Percentiles rank a stretch among this genome's conserved stretches.
Evolutionary conservation across 2,797 vertebrate species (phyloP).

Genomic region (Esox lucius): DNA sequence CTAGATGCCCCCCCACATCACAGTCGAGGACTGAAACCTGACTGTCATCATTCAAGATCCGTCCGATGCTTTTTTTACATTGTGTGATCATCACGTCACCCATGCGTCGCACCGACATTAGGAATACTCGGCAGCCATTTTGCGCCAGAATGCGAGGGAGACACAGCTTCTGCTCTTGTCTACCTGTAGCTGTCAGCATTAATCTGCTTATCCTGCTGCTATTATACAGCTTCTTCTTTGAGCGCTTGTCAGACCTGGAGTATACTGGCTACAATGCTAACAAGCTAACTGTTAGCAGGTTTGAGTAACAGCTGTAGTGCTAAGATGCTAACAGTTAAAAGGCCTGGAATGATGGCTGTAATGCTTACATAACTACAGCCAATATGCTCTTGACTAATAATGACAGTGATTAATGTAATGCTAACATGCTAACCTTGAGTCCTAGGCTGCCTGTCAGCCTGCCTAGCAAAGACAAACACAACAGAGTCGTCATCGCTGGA

Average conservation of each 20-base stretch:
- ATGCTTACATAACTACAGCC: not conserved
- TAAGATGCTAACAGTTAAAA: not conserved
- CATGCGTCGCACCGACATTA: not conserved
- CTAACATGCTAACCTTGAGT: slow-evolving; percentile 10
- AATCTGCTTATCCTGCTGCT: not conserved
- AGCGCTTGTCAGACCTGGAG: not conserved
- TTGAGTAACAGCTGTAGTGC: not conserved
- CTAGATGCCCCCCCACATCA: not conserved
- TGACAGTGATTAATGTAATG: not conserved
- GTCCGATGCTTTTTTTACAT: not conserved
- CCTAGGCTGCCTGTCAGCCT: slow-evolving; percentile 43
- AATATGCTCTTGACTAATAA: not conserved
- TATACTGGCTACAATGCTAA: not conserved
- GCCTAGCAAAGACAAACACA: slow-evolving; percentile 20
- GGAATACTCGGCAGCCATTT: not conserved
- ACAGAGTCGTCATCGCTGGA: slow-evolving; percentile 49
- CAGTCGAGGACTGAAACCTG: not conserved
- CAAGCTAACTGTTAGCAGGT: not conserved
- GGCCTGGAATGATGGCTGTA: not conserved
- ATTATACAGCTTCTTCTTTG: not conserved
- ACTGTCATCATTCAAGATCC: not conserved
- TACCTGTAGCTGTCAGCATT: not conserved
- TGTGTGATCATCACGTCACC: not conserved
- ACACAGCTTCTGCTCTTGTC: too few relatives aligned
- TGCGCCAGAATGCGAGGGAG: not conserved